These are phyloP conservation scores for Xyliphius kryptos DNA, from an alignment of 2,113 vertebrate species.

Conservation along the genomic window DNA sequence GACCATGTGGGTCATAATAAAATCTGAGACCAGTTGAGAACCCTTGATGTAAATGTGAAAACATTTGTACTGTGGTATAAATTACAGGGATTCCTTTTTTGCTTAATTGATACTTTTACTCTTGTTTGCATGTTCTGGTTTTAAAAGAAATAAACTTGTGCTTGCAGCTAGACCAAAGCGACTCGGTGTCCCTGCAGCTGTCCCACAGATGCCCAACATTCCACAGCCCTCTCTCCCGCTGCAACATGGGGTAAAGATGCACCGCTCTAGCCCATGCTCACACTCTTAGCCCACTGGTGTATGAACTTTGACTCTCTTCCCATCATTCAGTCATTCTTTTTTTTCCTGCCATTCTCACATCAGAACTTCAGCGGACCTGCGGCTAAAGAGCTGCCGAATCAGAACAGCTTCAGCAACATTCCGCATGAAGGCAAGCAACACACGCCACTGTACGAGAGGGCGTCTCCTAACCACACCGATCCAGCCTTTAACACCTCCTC, in stretches of 20 bases:
- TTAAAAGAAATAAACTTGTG: conserved; percentile 1
- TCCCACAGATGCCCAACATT: conserved; percentile 84
- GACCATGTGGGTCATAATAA: too few species aligned
- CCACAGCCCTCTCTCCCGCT: conserved; percentile 74
- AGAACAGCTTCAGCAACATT: conserved; percentile 87
- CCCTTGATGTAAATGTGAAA: too few species aligned
- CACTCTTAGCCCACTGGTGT: background rate
- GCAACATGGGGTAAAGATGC: conserved; percentile 72
- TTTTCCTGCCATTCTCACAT: conserved; percentile 47
- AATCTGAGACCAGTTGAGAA: too few species aligned
- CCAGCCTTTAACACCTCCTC: conserved; percentile 74
- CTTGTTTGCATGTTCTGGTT: background rate
- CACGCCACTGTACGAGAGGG: conserved; percentile 87
- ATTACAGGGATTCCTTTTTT: too few species aligned
- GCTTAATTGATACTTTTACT: too few species aligned
- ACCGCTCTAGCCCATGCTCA: background rate
- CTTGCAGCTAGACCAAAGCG: conserved; percentile 81
- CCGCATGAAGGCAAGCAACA: conserved; percentile 86
- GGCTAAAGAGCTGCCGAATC: conserved; percentile 73
- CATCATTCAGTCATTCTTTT: background rate
- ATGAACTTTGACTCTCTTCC: background rate
- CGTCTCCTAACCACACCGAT: conserved; percentile 80
- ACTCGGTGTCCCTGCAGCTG: conserved; percentile 73
- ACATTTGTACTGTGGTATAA: too few species aligned
- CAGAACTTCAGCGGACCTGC: conserved; percentile 67